These are phyloP conservation scores for Puffinus mauretanicus DNA, from an alignment of 2,113 vertebrate species.

Conservation along the genomic window DNA sequence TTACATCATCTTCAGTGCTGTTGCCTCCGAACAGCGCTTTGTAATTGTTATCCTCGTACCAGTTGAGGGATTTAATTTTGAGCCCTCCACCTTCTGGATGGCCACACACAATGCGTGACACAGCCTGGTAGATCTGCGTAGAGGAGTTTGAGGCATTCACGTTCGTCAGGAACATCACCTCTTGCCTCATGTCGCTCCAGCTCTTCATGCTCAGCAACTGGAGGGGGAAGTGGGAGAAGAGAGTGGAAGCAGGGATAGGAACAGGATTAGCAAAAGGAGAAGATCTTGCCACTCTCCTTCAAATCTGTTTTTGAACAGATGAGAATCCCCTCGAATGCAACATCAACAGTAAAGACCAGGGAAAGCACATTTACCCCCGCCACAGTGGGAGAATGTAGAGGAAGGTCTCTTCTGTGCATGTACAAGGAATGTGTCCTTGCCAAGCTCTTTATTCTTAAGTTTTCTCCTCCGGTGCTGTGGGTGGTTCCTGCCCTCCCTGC, in stretches of 20 bases:
- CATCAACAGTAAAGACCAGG: not conserved
- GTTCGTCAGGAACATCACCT: constrained; percentile 85
- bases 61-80: constrained; percentile 98
- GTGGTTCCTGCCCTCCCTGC: not conserved
- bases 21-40: constrained; percentile 91
- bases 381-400: not conserved
- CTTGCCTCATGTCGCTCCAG: constrained; percentile 93
- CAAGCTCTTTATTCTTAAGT: not conserved
- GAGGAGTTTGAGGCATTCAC: constrained; percentile 83
- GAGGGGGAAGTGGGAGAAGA: not conserved
- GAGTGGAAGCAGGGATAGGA: not conserved
- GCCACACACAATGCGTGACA: constrained; percentile 93
- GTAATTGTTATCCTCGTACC: constrained; percentile 98
- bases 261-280: not conserved
- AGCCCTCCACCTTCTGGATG: constrained; percentile 94
- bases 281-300: not conserved
- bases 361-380: not conserved
- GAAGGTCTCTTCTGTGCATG: not conserved
- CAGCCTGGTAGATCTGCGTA: constrained; percentile 90
- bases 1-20: constrained; percentile 71
- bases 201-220: constrained; percentile 90
- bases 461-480: not conserved
- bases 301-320: not conserved
- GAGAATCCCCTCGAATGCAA: not conserved
- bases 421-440: not conserved